Percentiles rank a stretch among this genome's conserved stretches.
phyloP scores from a whole-genome alignment of 2,113 vertebrate genomes.

The Promerops cafer region DNA sequence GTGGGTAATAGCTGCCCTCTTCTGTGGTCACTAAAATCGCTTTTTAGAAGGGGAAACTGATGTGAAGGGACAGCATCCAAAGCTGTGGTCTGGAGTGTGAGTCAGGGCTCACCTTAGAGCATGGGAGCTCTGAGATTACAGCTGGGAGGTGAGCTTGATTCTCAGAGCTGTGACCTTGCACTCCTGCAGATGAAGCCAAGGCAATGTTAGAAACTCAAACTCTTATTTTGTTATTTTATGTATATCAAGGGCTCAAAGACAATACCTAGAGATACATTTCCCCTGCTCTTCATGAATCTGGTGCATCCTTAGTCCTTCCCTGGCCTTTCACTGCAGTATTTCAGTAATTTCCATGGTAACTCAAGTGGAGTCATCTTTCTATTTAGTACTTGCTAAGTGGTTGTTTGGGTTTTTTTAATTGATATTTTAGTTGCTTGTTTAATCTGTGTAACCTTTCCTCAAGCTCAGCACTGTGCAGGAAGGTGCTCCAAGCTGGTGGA shows the following conservation, averaged over 20 bases:
- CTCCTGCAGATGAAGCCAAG: neutral
- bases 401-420: neutral
- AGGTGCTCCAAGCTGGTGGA: neutral
- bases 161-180: neutral
- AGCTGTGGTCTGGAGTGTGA: neutral
- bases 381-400: neutral
- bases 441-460: neutral
- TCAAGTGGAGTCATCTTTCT: neutral
- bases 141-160: neutral
- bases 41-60: neutral
- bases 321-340: neutral
- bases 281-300: neutral
- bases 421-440: neutral
- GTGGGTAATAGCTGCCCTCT: neutral
- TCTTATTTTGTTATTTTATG: neutral
- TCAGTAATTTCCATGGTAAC: neutral
- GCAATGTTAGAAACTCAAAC: neutral
- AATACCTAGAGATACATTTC: neutral
- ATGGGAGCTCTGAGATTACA: neutral
- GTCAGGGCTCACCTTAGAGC: neutral
- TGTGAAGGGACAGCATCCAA: neutral
- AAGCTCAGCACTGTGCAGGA: neutral
- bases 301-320: neutral
- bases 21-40: neutral
- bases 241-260: neutral